Percentiles rank a stretch among this genome's conserved stretches.
phyloP scores from a whole-genome alignment of 2,113 vertebrate genomes.

The Bubo bubo region DNA sequence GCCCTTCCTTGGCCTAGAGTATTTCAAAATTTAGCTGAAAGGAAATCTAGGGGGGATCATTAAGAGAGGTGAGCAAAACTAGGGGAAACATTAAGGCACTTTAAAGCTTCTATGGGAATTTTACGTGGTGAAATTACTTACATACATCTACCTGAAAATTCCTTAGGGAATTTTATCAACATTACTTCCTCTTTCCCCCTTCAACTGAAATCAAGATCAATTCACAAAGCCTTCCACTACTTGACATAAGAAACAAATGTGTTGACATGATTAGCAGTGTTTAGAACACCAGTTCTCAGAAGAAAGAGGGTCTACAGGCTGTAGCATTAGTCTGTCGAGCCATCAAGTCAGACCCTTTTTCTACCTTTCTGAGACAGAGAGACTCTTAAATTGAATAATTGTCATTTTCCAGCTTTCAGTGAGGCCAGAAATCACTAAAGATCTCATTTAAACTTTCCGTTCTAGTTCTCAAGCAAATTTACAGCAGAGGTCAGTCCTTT shows the following conservation, averaged over 20 bases:
- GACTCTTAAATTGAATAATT: constrained; percentile 69
- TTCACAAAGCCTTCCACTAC: constrained; percentile 12
- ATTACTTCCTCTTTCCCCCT: constrained; percentile 1
- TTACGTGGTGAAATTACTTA: constrained; percentile 50
- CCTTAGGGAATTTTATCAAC: not conserved
- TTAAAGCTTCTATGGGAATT: constrained; percentile 52
- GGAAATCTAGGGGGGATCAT: not conserved
- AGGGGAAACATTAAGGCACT: not conserved
- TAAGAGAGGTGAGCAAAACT: not conserved
- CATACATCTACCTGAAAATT: constrained; percentile 23
- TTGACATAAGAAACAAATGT: constrained; percentile 38
- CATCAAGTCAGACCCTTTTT: not conserved
- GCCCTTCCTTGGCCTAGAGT: not conserved
- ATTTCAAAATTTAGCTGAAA: constrained; percentile 1
- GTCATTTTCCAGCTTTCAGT: constrained; percentile 60
- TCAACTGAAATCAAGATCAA: constrained; percentile 41
- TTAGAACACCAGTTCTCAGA: constrained; percentile 20
- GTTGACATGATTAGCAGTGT: constrained; percentile 23
- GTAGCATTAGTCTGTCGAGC: not conserved
- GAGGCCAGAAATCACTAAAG: constrained; percentile 72
- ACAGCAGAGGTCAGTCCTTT: constrained; percentile 38
- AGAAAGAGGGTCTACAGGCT: not conserved
- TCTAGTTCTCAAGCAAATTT: constrained; percentile 68
- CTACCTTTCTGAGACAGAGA: constrained; percentile 33
- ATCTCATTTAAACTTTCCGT: constrained; percentile 65